These are phyloP conservation scores for Odontocerum albicorne DNA, from an alignment of 2,888 invertebrate genomes.

Conservation along the genomic window DNA sequence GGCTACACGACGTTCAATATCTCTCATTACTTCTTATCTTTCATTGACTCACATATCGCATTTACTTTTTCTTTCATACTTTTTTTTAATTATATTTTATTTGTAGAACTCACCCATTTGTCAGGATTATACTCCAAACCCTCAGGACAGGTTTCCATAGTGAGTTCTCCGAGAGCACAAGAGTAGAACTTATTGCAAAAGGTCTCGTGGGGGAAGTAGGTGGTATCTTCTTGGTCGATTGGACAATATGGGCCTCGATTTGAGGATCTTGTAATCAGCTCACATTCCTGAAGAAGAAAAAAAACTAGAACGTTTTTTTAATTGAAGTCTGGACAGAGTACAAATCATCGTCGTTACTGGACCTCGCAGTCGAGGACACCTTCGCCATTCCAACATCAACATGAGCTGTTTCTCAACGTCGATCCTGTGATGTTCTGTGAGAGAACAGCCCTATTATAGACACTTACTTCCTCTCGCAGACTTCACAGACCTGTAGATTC, in stretches of 20 bases:
- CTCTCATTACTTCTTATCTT: no score
- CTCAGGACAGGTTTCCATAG: not conserved
- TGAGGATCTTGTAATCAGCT: not conserved
- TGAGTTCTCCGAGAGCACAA: not conserved
- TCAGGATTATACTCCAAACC: not conserved
- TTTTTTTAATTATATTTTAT: no score
- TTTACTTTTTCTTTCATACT: no score
- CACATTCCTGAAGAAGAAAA: not conserved
- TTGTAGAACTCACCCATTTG: not conserved
- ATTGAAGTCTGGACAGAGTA: not conserved
- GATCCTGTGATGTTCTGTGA: no score
- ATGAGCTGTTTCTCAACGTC: no score
- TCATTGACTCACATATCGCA: no score
- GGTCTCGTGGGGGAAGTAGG: not conserved
- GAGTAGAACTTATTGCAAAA: slow-evolving; percentile 1
- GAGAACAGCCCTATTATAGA: no score
- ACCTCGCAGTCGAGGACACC: no score
- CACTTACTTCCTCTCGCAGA: no score
- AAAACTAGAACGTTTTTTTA: not conserved
- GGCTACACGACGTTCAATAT: no score
- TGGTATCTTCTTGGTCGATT: not conserved
- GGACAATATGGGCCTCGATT: not conserved
- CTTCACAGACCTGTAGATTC: no score
- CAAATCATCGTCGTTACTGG: not conserved
- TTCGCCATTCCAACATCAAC: no score